Base-by-base conservation (phyloP, 1,140 invertebrate species). In the Ylistrum balloti region DNA sequence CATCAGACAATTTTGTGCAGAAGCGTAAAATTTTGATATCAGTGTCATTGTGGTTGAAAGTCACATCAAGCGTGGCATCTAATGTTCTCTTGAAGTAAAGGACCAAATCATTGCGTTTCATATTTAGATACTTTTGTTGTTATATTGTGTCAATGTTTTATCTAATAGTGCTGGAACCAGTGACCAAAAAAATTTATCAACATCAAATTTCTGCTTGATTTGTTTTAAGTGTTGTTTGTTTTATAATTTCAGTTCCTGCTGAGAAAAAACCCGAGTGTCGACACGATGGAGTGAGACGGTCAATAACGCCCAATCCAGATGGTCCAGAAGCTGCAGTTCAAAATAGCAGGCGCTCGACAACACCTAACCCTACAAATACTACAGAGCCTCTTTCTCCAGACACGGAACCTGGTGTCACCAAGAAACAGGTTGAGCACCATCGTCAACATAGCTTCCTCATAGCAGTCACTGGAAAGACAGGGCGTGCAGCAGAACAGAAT, bases 261-360 rank as follows among this genome's bases (percentile, higher is more conserved):
- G 56, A 74, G 56, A 74, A 74, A 74, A 74, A 74, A 28, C 1
- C 56, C n/a, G 56, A 74, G 17, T 28, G 22, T 28, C 56, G 56
- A 28, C 56, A 74, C n/a, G 56, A 74, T 17, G 56, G 56, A 28
- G n/a, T 74, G 56, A 74, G 56, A 74, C 56, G 56, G 22, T 74
- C 56, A 3, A 74, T 90, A 0, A 99, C 98, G 0, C 98, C 98
- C 0, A 98, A 98, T 94, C 98, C 98, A 0, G 98, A 98, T 33
- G 85, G 48, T 17, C 87, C 90, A 93, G 97, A 98, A 94, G 97
- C 97, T 10, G 96, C 87, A 32, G 86, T 88, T 17, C 38, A 56
- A 88, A 85, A 88, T 88, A 97, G 97, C 0, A 96, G 98, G 94
- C 96, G 98, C 88, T 98, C 98, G 85, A 98, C 98, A 28, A 98